Evolutionary conservation across 2,797 vertebrate species (phyloP), one percentile per base, ranked within the genome.

Genomic region (Leptodactylus fallax): DNA sequence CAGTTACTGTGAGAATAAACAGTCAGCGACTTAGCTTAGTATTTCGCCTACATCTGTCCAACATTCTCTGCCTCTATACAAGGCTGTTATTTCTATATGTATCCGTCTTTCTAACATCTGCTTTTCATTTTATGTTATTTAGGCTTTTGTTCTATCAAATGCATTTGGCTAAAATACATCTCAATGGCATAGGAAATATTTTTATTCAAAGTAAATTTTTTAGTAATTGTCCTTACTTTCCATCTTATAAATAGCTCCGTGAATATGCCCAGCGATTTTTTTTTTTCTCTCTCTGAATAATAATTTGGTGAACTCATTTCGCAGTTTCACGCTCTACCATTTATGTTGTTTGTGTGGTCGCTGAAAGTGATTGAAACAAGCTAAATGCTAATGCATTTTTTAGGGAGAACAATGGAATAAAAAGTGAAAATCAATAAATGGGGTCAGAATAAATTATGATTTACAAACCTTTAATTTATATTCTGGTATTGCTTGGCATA

Each of bases 141-240:
- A 79, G 81, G 61, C 87, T 80, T 88, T 88, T 87, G 81, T 88
- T 88, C 76, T 85, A 78, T 85, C 87, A 72, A 88, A 80, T 88
- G 60, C 82, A 80, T 80, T 88, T 88, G 87, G 87, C 82, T 80
- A 72, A 88, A 88, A 88, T 51, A 88, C 81, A 51, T 85, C 82
- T 72, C 63, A 80, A 87, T 88, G 67, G 81, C 82, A 60, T 45
- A 87, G 80, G 81, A 83, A 83, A 84, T 84, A 88, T 88, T 88
- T 88, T 78, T 85, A 72, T 78, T 85, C 45, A 88, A 45, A 84
- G 82, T 79, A 71, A 79, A 79, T 84, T 85, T 88, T 88, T 88
- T 79, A 45, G 51, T 79, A 83, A 83, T 88, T 88, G 81, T 77
- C 51, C 72, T 77, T 49, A 69, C 69, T 88, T 88, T 88, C 81